phyloP scores from a whole-genome alignment of 1,140 invertebrate species.

The Portunus trituberculatus region DNA sequence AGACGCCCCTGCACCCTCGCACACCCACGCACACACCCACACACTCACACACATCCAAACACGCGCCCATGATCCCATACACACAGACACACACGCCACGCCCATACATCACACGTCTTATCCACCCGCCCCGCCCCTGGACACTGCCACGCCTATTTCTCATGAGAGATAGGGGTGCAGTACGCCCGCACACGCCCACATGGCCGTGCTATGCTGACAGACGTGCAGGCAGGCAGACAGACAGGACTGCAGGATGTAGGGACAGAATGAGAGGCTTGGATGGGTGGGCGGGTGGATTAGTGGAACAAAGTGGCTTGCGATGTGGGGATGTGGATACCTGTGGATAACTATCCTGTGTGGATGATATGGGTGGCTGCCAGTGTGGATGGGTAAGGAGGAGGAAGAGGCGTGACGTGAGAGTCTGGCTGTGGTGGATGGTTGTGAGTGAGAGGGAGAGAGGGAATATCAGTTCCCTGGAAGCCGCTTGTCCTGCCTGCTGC shows the following conservation, averaged over 20 bases:
- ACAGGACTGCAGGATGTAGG: neutral
- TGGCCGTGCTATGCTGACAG: neutral
- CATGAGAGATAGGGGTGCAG: neutral
- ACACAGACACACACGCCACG: neutral
- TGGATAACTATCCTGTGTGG: neutral
- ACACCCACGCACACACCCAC: neutral
- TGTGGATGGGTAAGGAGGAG: neutral
- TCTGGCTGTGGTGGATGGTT: neutral
- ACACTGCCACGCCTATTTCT: neutral
- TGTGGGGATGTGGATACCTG: no score
- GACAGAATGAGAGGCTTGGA: neutral
- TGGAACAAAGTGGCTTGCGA: no score
- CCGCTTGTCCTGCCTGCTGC: neutral
- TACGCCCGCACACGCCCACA: constrained; percentile 1
- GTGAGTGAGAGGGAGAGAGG: constrained; percentile 38
- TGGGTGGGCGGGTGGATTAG: neutral
- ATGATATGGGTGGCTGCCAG: neutral
- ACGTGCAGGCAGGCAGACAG: neutral
- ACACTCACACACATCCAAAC: neutral
- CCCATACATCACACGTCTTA: neutral
- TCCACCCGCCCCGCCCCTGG: neutral
- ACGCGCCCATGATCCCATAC: neutral
- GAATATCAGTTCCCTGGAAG: neutral
- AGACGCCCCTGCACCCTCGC: neutral
- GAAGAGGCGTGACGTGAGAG: neutral